Evolutionary conservation across 92 coral and sea anemone genomes (phyloP).

Genomic region (Muricea muricata): DNA sequence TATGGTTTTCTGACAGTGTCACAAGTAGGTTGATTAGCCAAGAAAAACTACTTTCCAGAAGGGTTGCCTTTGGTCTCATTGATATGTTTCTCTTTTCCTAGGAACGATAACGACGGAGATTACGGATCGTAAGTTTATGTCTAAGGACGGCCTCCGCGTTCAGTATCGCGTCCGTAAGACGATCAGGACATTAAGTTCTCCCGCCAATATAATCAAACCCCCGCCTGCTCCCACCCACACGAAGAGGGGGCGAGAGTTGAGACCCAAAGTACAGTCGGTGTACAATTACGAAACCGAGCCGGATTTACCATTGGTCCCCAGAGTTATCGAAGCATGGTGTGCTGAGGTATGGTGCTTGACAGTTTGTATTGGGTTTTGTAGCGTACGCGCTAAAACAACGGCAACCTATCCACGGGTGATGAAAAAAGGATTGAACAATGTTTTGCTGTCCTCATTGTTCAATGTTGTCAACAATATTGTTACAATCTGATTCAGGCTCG

Average conservation of each 20-base stretch:
- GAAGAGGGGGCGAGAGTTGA: constrained; percentile 91
- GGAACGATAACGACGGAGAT: constrained; percentile 98
- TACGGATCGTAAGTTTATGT: constrained; percentile 86
- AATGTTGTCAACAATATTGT: no score
- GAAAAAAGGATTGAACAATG: no score
- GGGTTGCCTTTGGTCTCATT: no score
- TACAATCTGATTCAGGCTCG: no score
- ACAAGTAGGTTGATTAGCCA: no score
- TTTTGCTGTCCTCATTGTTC: no score
- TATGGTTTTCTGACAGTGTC: no score
- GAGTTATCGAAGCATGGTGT: constrained; percentile 93
- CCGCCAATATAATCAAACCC: constrained; percentile 71
- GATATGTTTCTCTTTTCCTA: constrained; percentile 9
- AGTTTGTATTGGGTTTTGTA: background rate
- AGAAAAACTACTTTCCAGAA: no score
- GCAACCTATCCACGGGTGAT: no score
- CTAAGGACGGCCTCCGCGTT: constrained; percentile 83
- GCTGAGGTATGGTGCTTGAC: constrained; percentile 74
- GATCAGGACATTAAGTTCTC: constrained; percentile 79
- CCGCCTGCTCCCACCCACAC: constrained; percentile 92
- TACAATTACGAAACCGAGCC: constrained; percentile 71
- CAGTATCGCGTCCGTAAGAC: constrained; percentile 95
- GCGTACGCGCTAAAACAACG: background rate
- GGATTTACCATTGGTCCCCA: constrained; percentile 77
- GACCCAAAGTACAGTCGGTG: constrained; percentile 86